Base-by-base conservation (phyloP, 2,113 vertebrate species). In the Orycteropus afer region DNA sequence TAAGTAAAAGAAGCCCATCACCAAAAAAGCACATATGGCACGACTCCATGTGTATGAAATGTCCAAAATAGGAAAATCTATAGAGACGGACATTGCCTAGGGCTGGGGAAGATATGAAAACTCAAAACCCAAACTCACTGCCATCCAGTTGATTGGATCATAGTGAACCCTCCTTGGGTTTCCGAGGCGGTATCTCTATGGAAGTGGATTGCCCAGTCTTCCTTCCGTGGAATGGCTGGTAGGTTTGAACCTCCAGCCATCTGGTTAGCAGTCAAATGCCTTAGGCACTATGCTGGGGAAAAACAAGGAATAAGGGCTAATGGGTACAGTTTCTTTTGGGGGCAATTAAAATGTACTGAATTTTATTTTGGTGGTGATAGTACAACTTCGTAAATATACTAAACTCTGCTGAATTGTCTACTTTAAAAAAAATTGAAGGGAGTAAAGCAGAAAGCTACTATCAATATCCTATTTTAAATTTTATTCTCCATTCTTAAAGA, bases 341-440 rank as follows among this genome's bases (percentile, higher is more conserved):
- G n/a, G 10, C 29, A 55, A 61, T 92, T 14, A 90, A 93, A 95
- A 5, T 89, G n/a, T 91, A 78, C 49, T 45, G 69, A 10, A 89
- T 22, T 37, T 63, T 8, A 7, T 79, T 83, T 14, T 63, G n/a
- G 51, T 79, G 2, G 82, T 87, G 23, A 32, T 57, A 90, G 7
- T 18, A 65, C 42, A 90, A 69, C 81, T 91, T 61, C 65, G 7
- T 80, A 49, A 74, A 20, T 59, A 57, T 37, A 13, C 37, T 69
- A 77, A 93, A 71, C 73, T 27, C 14, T 3, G 45, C 4, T 73
- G 40, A 67, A 59, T 59, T 90, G 9, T 85, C 4, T 37, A 34
- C 45, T 93, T 92, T 45, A 80, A 86, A 89, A 80, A 67, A 82
- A 18, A 55, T 49, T 59, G 53, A 1, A 14, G 5, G 20, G 40